A percentile compares a stretch with the other conserved stretches of the same genome.
Conservation (phyloP, 2,113 vertebrate genomes). For the Ptilonorhynchus violaceus region DNA sequence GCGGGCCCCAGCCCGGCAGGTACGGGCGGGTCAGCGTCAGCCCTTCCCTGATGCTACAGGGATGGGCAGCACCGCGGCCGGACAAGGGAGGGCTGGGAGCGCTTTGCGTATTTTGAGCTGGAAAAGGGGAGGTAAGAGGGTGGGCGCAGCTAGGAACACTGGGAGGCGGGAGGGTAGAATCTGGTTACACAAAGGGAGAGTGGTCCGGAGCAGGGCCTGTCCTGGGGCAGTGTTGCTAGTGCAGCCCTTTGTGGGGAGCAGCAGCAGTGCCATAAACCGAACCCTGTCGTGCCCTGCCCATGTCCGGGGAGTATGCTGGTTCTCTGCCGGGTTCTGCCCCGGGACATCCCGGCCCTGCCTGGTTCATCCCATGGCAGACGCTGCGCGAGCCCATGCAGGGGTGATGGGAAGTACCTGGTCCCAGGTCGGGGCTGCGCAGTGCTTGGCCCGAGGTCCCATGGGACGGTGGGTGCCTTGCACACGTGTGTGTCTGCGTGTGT, state of each 20-base stretch:
- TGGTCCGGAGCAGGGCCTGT: neutral
- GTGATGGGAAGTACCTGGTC: neutral
- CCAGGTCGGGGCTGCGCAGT: neutral
- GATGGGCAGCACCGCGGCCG: neutral
- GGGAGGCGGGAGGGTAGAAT: too few species aligned
- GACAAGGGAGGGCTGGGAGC: neutral
- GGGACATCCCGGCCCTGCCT: too few species aligned
- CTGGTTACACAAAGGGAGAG: too few species aligned
- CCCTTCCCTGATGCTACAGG: neutral
- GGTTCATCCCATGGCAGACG: neutral
- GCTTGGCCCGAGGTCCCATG: too few species aligned
- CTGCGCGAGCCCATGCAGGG: too few species aligned
- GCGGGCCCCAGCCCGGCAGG: neutral
- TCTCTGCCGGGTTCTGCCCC: neutral
- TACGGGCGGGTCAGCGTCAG: neutral
- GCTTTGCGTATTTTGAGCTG: neutral
- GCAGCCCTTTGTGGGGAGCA: neutral
- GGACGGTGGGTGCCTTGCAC: rapidly evolving
- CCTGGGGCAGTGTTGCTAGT: neutral
- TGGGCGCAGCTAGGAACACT: neutral
- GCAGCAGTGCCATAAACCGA: neutral
- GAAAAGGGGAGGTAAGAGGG: too few species aligned
- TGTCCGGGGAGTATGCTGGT: neutral
- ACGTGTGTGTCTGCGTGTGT: rapidly evolving
- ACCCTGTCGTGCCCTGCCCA: neutral